Evolutionary conservation across 1,140 invertebrate species (phyloP).

Genomic region (Planococcus citri): DNA sequence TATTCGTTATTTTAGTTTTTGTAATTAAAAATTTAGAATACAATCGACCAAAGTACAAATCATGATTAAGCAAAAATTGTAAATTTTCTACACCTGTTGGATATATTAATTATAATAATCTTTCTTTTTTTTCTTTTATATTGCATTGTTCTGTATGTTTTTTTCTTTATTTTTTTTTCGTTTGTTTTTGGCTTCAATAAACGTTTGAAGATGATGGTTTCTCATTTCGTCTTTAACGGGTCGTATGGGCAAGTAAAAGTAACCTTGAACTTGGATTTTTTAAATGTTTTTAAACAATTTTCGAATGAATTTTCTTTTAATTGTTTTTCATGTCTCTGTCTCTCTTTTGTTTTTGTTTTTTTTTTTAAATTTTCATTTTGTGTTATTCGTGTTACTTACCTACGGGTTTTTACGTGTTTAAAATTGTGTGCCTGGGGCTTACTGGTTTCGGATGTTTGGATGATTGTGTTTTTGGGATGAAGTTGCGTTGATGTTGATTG

Average conservation of each 20-base stretch:
- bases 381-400: too few relatives aligned
- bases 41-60: conserved; percentile 12
- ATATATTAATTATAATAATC: conserved; percentile 1
- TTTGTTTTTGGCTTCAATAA: conserved; percentile 17
- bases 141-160: conserved; percentile 14
- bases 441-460: too few relatives aligned
- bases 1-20: background rate
- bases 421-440: too few relatives aligned
- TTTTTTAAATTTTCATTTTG: too few relatives aligned
- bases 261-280: background rate
- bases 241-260: conserved; percentile 17
- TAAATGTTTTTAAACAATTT: background rate
- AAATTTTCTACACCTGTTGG: conserved; percentile 14
- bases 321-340: background rate
- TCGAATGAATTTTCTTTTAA: background rate
- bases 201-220: background rate
- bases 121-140: conserved; percentile 7
- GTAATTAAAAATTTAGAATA: conserved; percentile 16
- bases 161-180: background rate
- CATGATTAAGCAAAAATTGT: conserved; percentile 10
- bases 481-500: too few relatives aligned
- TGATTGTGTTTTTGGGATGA: too few relatives aligned
- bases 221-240: background rate
- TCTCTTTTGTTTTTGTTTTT: too few relatives aligned
- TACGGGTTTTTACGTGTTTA: too few relatives aligned